phyloP scores from a whole-genome alignment of 2,797 vertebrate species.

The Molossus alvarezi region DNA sequence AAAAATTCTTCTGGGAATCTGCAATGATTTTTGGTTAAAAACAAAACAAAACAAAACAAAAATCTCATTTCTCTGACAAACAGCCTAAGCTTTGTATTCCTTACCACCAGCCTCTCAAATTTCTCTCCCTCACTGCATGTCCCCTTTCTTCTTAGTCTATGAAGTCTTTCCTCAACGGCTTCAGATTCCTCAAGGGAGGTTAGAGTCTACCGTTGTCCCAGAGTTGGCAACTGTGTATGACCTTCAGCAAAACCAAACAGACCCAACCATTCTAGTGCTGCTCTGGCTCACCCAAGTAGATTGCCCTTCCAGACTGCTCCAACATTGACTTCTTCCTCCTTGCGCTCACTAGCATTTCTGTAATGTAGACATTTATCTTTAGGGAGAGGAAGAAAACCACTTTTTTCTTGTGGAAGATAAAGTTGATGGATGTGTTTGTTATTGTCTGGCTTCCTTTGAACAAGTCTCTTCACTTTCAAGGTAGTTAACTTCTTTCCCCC shows the following conservation, averaged over 20 bases:
- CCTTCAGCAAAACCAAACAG: neutral
- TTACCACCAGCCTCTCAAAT: neutral
- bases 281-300: neutral
- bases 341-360: neutral
- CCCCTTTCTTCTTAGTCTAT: neutral
- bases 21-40: neutral
- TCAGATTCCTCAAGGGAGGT: neutral
- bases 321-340: neutral
- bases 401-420: slow-evolving; percentile 71
- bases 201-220: neutral
- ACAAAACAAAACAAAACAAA: neutral
- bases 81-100: slow-evolving; percentile 46
- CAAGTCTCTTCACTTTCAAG: neutral
- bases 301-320: neutral
- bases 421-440: slow-evolving; percentile 76
- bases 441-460: slow-evolving; percentile 54
- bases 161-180: neutral
- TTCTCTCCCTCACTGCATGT: neutral
- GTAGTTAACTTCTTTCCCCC: slow-evolving; percentile 60
- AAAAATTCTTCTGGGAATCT: slow-evolving; percentile 7
- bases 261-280: neutral
- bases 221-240: neutral
- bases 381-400: neutral
- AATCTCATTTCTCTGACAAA: slow-evolving; percentile 10
- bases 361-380: slow-evolving; percentile 27